phyloP scores from a whole-genome alignment of 2,888 invertebrate genomes.

The Cyclophora punctaria region DNA sequence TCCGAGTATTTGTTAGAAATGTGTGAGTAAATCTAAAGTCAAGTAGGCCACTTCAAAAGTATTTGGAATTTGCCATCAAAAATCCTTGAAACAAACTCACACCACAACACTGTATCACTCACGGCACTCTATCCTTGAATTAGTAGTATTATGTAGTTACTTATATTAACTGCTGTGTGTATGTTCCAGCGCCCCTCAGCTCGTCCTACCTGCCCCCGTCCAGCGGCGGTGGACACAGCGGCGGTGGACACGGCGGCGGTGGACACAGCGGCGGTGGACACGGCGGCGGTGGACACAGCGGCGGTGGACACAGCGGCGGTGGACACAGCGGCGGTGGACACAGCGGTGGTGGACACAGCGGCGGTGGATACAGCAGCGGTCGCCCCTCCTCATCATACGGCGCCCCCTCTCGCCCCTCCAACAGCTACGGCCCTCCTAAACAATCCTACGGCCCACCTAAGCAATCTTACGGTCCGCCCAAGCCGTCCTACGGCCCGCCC shows the following conservation, averaged over 20 bases:
- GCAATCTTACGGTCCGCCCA: conserved; percentile 54
- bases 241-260: conserved; percentile 5
- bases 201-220: conserved; percentile 77
- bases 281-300: conserved; percentile 30
- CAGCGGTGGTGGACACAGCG: conserved; percentile 31
- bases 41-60: no score
- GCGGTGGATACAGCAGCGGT: conserved; percentile 31
- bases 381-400: conserved; percentile 52
- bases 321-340: conserved; percentile 30
- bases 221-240: conserved; percentile 25
- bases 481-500: conserved; percentile 33
- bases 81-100: no score
- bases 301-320: conserved; percentile 34
- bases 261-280: no score
- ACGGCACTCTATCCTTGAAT: no score
- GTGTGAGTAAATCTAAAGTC: no score
- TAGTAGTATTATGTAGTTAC: background rate
- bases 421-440: conserved; percentile 34
- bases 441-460: conserved; percentile 47
- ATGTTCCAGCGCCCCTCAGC: conserved; percentile 69
- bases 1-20: no score
- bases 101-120: no score
- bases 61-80: no score
- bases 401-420: conserved; percentile 32
- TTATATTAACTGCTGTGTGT: conserved; percentile 6